phyloP scores from a whole-genome alignment of 1,140 invertebrate species.

The Calliphora vicina region DNA sequence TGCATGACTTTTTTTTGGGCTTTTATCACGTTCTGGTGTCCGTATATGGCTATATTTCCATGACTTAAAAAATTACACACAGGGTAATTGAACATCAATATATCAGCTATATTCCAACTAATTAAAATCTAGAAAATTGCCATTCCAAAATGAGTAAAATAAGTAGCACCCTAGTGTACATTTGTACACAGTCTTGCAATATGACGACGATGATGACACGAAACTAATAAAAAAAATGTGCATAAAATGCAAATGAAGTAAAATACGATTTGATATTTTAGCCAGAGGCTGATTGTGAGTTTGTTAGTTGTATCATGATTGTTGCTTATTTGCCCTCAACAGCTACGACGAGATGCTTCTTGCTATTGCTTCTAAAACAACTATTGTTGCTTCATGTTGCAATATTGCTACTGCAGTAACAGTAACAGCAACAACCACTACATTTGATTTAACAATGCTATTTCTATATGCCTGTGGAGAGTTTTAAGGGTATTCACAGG shows the following conservation, averaged over 20 bases:
- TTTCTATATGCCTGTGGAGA: not conserved
- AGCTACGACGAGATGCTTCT: not conserved
- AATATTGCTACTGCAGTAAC: not conserved
- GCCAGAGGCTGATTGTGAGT: not conserved
- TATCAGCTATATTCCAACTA: too few species aligned
- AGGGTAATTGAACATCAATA: too few species aligned
- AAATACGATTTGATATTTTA: not conserved
- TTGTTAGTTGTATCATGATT: not conserved
- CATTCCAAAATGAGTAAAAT: too few species aligned
- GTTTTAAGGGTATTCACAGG: not conserved
- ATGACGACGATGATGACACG: too few species aligned
- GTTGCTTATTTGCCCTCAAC: slow-evolving; percentile 4
- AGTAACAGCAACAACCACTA: not conserved
- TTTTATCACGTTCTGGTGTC: too few species aligned
- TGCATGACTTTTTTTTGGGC: too few species aligned
- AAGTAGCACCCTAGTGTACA: too few species aligned
- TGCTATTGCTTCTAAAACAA: not conserved
- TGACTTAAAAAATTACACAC: too few species aligned
- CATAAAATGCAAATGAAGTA: slow-evolving; percentile 5
- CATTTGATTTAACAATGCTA: not conserved
- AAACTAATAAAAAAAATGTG: not conserved
- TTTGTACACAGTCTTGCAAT: not conserved
- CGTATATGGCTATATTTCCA: too few species aligned
- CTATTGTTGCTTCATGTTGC: not conserved
- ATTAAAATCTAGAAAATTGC: too few species aligned